phyloP scores from a whole-genome alignment of 1,140 invertebrate genomes.

The Rhyacophila brunnea region DNA sequence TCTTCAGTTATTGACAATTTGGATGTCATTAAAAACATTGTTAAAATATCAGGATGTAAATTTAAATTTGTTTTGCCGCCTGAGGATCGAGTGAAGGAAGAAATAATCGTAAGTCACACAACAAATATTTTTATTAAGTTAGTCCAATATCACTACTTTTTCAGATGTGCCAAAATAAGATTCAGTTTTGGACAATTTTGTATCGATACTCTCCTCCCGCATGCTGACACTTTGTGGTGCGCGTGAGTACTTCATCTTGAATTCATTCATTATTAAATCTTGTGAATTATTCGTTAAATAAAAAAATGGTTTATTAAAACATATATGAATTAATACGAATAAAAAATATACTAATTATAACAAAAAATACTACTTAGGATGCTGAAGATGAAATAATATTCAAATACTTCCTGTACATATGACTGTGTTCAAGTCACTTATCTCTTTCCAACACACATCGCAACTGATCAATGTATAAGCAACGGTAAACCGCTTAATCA shows the following conservation, averaged over 20 bases:
- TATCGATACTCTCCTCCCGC: background rate
- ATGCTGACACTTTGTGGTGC: background rate
- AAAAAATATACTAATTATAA: too few species aligned
- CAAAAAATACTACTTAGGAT: too few species aligned
- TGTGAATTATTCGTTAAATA: too few species aligned
- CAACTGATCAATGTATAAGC: background rate
- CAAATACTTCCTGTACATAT: too few species aligned
- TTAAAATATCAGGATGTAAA: conserved; percentile 64
- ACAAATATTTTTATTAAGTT: too few species aligned
- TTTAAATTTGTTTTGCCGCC: conserved; percentile 57
- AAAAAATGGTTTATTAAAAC: background rate
- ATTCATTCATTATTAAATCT: background rate
- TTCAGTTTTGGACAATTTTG: background rate
- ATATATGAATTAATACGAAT: too few species aligned
- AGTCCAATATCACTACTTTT: conserved; percentile 2
- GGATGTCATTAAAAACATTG: conserved; percentile 61
- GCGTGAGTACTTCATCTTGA: background rate
- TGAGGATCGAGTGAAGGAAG: conserved; percentile 40
- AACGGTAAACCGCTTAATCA: background rate
- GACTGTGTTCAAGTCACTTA: too few species aligned
- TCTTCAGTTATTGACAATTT: conserved; percentile 47
- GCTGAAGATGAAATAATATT: too few species aligned
- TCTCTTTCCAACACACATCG: background rate
- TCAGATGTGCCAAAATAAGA: background rate
- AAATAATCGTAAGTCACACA: too few species aligned